These are phyloP conservation scores for Drosophila kikkawai DNA, from an alignment of 1,140 invertebrate species.

Conservation along the genomic window DNA sequence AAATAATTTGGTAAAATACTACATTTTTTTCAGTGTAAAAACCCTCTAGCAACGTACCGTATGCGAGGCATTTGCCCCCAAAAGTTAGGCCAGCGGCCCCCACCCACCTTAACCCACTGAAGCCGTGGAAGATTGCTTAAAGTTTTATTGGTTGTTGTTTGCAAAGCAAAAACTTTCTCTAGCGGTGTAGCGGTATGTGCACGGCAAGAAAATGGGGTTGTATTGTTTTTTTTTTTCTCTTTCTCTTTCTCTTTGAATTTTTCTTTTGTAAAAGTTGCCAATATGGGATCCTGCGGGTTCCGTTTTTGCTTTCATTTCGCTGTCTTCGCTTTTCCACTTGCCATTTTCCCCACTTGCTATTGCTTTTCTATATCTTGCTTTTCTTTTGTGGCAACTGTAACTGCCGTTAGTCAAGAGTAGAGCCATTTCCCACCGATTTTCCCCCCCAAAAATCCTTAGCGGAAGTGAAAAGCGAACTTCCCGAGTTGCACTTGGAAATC, in stretches of 20 bases:
- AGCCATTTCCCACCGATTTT: slow-evolving; percentile 33
- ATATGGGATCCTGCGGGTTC: slow-evolving; percentile 39
- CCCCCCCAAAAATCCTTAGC: slow-evolving; percentile 20
- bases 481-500: slow-evolving; percentile 11
- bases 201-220: not conserved
- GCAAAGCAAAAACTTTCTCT: slow-evolving; percentile 81
- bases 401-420: slow-evolving; percentile 64
- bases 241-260: not conserved
- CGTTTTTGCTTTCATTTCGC: slow-evolving; percentile 62
- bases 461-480: slow-evolving; percentile 35
- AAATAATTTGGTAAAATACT: too few relatives aligned
- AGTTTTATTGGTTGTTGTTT: slow-evolving; percentile 84
- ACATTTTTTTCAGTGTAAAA: not conserved
- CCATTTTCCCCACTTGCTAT: not conserved
- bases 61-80: slow-evolving; percentile 58
- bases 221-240: not conserved
- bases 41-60: slow-evolving; percentile 37
- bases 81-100: slow-evolving; percentile 38
- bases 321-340: slow-evolving; percentile 9
- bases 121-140: slow-evolving; percentile 81
- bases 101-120: slow-evolving; percentile 48
- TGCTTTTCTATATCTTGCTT: slow-evolving; percentile 9
- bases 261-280: slow-evolving; percentile 55
- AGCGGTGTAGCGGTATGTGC: slow-evolving; percentile 51
- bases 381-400: slow-evolving; percentile 61